A percentile compares a stretch with the other conserved stretches of the same genome.
phyloP scores from a whole-genome alignment of 2,113 vertebrate genomes.

The Axis porcinus region DNA sequence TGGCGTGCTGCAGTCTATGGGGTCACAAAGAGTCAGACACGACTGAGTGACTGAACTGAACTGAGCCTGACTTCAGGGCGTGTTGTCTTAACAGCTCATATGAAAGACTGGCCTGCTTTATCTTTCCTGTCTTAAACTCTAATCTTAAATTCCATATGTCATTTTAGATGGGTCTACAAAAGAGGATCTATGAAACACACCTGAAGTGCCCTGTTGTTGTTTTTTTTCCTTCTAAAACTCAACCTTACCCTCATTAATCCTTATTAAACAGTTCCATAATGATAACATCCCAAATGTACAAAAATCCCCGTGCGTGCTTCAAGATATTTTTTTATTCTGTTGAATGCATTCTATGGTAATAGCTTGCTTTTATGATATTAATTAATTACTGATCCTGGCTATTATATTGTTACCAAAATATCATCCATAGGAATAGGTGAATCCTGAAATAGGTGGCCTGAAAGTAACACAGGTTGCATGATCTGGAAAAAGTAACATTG shows the following conservation, averaged over 20 bases:
- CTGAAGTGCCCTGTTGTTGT: neutral
- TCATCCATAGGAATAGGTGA: neutral
- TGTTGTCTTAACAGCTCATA: neutral
- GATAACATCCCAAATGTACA: neutral
- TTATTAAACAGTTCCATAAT: neutral
- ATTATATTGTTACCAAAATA: conserved; percentile 22
- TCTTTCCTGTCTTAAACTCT: conserved; percentile 14
- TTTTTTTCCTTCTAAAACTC: neutral
- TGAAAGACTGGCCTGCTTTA: neutral
- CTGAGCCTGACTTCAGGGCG: neutral
- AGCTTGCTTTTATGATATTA: neutral
- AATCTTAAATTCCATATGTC: conserved; percentile 1
- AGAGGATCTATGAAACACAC: conserved; percentile 25
- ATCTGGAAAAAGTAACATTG: neutral
- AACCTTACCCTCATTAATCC: neutral
- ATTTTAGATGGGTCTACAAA: conserved; percentile 19
- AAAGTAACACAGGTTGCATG: neutral
- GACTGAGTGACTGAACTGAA: neutral
- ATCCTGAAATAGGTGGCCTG: neutral
- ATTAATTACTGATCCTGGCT: neutral
- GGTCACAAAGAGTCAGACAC: neutral
- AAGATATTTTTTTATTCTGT: neutral
- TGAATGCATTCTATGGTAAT: conserved; percentile 10
- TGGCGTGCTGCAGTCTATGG: neutral
- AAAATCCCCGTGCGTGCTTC: neutral